Evolutionary conservation across 2,797 vertebrate species (phyloP), one percentile per base, ranked within the genome.

Genomic region (Gouania willdenowi): DNA sequence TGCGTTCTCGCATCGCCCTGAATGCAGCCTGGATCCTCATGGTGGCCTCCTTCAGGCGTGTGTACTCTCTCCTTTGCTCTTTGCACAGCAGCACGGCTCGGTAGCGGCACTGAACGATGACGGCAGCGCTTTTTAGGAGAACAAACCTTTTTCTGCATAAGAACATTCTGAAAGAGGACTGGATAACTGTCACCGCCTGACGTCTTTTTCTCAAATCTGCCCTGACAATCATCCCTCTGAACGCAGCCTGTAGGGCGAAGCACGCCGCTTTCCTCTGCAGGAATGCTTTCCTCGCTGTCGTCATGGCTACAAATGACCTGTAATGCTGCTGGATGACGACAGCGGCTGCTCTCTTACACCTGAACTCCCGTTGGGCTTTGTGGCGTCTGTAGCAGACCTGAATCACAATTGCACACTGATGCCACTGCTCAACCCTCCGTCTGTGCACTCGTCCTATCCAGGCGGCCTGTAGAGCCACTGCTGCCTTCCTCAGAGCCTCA

Each of bases 331-430:
- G 93, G 61, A 97, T 76, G 32, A 83, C 42, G 4, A 78, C 0
- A 17, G 79, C 62, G 1, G 91, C 90, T 11, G 38, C 55, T 22
- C 54, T 91, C 32, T 80, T 45, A 18, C 58, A 38, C 54, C 50
- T 81, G 59, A 89, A 95, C 20, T 60, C 64, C 12, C 47, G 32
- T 1, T 32, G 87, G 1, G 57, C 67, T 35, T 55, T 21, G 16
- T 88, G 65, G 61, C 81, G 89, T 37, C 86, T 87, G 36, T 89
- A 95, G 56, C 31, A 56, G 0, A 93, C 80, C 42, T 97, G 93
- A 66, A 98, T 91, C 31, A 89, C 1, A 2, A 71, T 54, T 2
- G 93, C 92, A 36, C 68, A 60, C 3, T 6, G 17, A 12, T 81
- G 85, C 5, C 54, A 48, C 43, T 28, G 74, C 18, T 60, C 46